Percentiles rank a stretch among this genome's conserved stretches.
These are phyloP conservation scores for Empidonax alnorum DNA, from an alignment of 2,113 vertebrate species.

Conservation along the genomic window DNA sequence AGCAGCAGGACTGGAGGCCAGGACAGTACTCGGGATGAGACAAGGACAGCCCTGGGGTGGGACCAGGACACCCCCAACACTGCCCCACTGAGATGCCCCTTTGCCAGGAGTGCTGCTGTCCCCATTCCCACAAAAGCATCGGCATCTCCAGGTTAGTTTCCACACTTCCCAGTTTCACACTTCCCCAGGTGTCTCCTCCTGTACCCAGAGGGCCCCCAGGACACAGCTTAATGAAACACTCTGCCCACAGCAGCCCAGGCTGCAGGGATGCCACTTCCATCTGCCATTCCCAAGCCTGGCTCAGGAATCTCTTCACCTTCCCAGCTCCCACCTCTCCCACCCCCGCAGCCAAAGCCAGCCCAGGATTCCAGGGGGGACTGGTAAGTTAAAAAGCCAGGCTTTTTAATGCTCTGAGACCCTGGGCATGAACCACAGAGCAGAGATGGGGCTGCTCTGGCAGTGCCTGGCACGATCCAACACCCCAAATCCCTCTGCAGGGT, in stretches of 20 bases:
- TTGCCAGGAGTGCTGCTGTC: background rate
- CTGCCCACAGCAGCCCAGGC: background rate
- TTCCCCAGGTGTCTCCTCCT: background rate
- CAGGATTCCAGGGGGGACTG: fast-evolving
- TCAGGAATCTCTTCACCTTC: background rate
- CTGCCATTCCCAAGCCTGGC: background rate
- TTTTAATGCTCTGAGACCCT: fast-evolving
- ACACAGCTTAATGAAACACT: background rate
- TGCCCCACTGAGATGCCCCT: background rate
- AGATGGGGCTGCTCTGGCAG: background rate
- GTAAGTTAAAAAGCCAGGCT: fast-evolving
- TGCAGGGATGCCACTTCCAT: background rate
- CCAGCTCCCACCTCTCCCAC: background rate
- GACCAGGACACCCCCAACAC: background rate
- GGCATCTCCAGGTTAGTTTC: fast-evolving
- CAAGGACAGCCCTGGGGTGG: background rate
- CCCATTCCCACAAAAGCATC: background rate
- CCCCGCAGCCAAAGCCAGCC: background rate
- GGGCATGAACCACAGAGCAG: background rate
- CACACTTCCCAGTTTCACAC: background rate
- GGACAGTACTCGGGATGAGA: background rate
- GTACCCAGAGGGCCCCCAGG: background rate
- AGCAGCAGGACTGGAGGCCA: background rate
- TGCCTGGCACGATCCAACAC: fast-evolving
- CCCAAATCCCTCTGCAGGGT: fast-evolving